Evolutionary conservation across 2,888 invertebrate species (phyloP).

Genomic region (Suillia variegata): DNA sequence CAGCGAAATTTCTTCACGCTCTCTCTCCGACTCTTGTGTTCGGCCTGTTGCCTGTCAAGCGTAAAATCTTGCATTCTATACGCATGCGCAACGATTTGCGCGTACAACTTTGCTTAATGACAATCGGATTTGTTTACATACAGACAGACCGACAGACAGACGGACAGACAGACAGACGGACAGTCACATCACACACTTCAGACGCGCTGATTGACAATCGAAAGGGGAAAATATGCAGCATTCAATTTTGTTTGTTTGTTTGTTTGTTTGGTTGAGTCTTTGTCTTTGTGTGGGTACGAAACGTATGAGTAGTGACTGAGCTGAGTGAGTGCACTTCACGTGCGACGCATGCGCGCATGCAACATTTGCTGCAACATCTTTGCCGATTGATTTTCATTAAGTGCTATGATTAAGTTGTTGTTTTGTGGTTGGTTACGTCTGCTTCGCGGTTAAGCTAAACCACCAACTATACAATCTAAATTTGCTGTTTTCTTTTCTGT

Average conservation of each 20-base stretch:
- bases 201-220: constrained; percentile 52
- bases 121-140: constrained; percentile 40
- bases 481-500: too few relatives aligned
- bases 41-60: constrained; percentile 12
- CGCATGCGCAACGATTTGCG: constrained; percentile 26
- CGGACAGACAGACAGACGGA: constrained; percentile 27
- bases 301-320: background rate
- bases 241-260: background rate
- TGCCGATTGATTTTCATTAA: background rate
- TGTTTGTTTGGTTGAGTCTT: background rate
- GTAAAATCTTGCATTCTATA: constrained; percentile 41
- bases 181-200: too few relatives aligned
- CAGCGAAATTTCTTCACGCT: constrained; percentile 1
- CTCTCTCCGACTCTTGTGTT: too few relatives aligned
- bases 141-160: too few relatives aligned
- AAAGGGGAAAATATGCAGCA: constrained; percentile 7
- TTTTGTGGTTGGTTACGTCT: constrained; percentile 3
- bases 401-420: constrained; percentile 17
- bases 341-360: background rate
- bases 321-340: background rate
- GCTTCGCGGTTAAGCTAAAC: background rate
- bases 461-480: too few relatives aligned
- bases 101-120: constrained; percentile 8
- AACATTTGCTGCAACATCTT: background rate
- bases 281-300: background rate